Conservation (phyloP, 2,888 invertebrate genomes). For the Epinotia ramella region DNA sequence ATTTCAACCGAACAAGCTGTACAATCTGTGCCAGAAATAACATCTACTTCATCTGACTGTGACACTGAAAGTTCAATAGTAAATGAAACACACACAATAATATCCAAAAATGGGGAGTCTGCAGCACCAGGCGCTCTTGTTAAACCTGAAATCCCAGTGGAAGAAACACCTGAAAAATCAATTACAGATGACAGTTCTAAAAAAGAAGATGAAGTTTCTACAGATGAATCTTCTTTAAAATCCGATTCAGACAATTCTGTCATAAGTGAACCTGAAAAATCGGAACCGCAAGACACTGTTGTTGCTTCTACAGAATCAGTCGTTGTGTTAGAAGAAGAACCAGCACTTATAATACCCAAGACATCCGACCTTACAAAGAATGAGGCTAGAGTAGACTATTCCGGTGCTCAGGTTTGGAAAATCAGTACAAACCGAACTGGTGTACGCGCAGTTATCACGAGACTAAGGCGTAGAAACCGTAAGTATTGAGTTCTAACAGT, state of each 20-base stretch:
- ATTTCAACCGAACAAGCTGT: conserved; percentile 3
- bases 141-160: neutral
- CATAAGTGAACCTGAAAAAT: conserved; percentile 50
- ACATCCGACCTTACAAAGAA: conserved; percentile 52
- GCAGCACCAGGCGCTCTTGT: neutral
- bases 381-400: conserved; percentile 86
- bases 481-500: conserved; percentile 51
- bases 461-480: conserved; percentile 74
- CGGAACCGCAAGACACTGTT: conserved; percentile 49
- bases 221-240: conserved; percentile 47
- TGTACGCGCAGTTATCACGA: conserved; percentile 65
- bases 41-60: neutral
- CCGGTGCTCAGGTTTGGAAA: conserved; percentile 92
- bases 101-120: neutral
- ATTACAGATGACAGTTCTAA: neutral
- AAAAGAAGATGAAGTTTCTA: conserved; percentile 16
- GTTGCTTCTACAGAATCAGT: conserved; percentile 25
- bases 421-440: conserved; percentile 83
- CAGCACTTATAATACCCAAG: conserved; percentile 50
- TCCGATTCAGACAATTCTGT: conserved; percentile 46
- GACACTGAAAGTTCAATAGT: neutral
- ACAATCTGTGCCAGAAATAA: conserved; percentile 16
- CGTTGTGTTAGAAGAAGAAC: conserved; percentile 47
- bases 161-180: conserved; percentile 3
- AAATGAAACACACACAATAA: conserved; percentile 1